Conservation (phyloP, 2,113 vertebrate genomes). For the Chionodraco myersi region DNA sequence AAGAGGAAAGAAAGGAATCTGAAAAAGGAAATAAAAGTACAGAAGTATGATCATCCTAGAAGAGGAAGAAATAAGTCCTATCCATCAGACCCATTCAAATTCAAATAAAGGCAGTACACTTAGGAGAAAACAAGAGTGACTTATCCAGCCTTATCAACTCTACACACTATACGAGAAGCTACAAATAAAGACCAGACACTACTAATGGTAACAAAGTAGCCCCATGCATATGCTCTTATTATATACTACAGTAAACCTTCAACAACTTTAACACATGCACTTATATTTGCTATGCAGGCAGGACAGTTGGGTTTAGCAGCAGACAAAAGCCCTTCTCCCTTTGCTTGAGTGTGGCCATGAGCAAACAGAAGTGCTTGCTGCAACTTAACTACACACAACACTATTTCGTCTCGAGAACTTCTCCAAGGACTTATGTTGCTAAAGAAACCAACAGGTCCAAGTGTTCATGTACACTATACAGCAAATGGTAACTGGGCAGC, state of each 20-base stretch:
- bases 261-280: conserved; percentile 59
- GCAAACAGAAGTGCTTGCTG: background rate
- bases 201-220: background rate
- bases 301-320: background rate
- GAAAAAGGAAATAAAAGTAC: conserved; percentile 85
- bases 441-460: conserved; percentile 13
- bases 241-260: conserved; percentile 17
- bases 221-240: conserved; percentile 34
- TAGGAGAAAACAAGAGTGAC: conserved; percentile 27
- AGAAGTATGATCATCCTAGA: conserved; percentile 85
- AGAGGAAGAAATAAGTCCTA: conserved; percentile 54
- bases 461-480: background rate
- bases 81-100: conserved; percentile 31
- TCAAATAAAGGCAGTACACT: conserved; percentile 36
- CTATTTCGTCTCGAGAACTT: background rate
- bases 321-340: conserved; percentile 18
- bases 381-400: background rate
- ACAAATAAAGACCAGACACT: conserved; percentile 17
- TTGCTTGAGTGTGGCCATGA: conserved; percentile 2
- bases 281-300: conserved; percentile 54
- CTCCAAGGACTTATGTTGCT: conserved; percentile 22
- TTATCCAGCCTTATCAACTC: conserved; percentile 61
- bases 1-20: conserved; percentile 96
- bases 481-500: background rate
- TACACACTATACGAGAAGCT: conserved; percentile 25